Conservation (phyloP, 1,140 invertebrate species). For the Chironomus tepperi region DNA sequence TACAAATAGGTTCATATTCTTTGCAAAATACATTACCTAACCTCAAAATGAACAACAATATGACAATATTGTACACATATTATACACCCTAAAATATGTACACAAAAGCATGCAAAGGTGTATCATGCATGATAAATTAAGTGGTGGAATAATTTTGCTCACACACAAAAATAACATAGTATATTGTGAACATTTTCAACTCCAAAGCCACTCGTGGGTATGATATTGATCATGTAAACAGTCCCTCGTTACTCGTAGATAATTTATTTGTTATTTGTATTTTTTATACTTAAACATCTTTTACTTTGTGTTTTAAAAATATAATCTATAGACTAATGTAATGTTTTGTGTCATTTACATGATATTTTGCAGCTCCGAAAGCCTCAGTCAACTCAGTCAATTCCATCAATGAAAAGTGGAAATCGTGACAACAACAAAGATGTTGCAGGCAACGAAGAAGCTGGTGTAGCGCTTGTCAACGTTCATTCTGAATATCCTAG, state of each 20-base stretch:
- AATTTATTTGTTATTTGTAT: neutral
- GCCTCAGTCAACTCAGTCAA: slow-evolving; percentile 91
- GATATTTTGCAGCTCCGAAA: slow-evolving; percentile 76
- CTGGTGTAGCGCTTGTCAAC: slow-evolving; percentile 69
- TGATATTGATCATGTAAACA: neutral
- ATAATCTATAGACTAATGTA: neutral
- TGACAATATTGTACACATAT: too few species aligned
- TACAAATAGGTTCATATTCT: too few species aligned
- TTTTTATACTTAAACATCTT: neutral
- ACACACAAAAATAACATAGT: too few species aligned
- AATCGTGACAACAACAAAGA: slow-evolving; percentile 46
- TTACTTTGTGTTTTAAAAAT: neutral
- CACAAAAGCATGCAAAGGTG: too few species aligned
- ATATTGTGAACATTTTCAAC: too few species aligned
- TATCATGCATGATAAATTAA: too few species aligned
- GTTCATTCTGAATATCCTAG: slow-evolving; percentile 79
- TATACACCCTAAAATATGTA: slow-evolving; percentile 28
- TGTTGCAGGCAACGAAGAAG: slow-evolving; percentile 55
- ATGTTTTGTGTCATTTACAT: neutral
- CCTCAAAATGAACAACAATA: too few species aligned
- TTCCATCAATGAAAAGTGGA: slow-evolving; percentile 81
- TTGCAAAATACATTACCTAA: too few species aligned
- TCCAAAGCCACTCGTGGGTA: neutral
- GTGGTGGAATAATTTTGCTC: too few species aligned
- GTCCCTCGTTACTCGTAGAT: neutral